These are phyloP conservation scores for Crossoptilon crossoptilon DNA, from an alignment of 2,797 vertebrate genomes.

Conservation along the genomic window DNA sequence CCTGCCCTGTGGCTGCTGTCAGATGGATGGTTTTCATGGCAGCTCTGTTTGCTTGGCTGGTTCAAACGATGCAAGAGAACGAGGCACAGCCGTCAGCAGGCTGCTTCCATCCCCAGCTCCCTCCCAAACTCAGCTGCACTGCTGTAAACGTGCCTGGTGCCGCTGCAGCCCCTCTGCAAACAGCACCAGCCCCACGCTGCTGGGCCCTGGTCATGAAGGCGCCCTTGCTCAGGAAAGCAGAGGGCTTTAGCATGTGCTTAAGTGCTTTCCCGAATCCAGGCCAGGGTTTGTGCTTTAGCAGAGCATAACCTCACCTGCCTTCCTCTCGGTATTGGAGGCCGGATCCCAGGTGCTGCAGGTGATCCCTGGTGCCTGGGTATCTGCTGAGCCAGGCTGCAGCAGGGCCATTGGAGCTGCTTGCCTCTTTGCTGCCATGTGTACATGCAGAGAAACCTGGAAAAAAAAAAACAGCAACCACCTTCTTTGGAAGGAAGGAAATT, in stretches of 20 bases:
- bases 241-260: neutral
- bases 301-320: neutral
- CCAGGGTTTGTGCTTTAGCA: conserved; percentile 3
- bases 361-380: neutral
- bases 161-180: neutral
- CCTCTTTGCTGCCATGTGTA: neutral
- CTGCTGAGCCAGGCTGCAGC: neutral
- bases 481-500: conserved; percentile 24
- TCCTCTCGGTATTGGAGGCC: fast-evolving
- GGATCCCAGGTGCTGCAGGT: neutral
- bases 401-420: neutral
- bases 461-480: neutral
- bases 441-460: neutral
- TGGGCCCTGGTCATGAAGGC: neutral
- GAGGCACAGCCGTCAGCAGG: neutral
- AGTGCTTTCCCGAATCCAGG: conserved; percentile 22
- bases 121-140: conserved; percentile 14
- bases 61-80: neutral
- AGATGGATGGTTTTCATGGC: conserved; percentile 28
- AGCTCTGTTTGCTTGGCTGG: conserved; percentile 42
- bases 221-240: neutral
- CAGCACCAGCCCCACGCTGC: fast-evolving
- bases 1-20: neutral
- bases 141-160: neutral
- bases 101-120: neutral